Percentiles rank a stretch among this genome's conserved stretches.
Evolutionary conservation across 1,140 invertebrate species (phyloP).

Genomic region (Drosophila auraria): DNA sequence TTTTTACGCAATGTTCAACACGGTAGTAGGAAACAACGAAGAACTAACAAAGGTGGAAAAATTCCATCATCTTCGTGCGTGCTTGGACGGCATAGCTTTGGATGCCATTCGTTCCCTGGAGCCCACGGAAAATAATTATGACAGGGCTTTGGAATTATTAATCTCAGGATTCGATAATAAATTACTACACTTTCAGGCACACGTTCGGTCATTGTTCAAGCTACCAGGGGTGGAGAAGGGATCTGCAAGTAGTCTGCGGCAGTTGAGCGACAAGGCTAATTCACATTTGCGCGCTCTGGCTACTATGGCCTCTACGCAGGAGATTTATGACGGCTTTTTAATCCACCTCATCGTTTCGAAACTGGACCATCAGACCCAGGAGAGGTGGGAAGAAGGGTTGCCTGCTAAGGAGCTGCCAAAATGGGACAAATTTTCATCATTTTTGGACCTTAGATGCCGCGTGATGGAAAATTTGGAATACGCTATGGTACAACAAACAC

Average conservation of each 20-base stretch:
- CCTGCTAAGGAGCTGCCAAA: too few relatives aligned
- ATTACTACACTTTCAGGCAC: background rate
- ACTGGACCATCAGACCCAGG: too few relatives aligned
- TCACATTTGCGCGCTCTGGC: background rate
- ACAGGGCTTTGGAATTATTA: slow-evolving; percentile 1
- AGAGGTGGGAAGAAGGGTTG: too few relatives aligned
- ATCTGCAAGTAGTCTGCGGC: background rate
- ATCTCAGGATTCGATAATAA: background rate
- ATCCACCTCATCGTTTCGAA: slow-evolving; percentile 1
- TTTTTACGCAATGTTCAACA: too few relatives aligned
- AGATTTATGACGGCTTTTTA: background rate
- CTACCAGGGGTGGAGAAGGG: background rate
- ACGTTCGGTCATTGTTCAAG: slow-evolving; percentile 1
- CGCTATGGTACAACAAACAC: background rate
- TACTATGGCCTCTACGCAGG: background rate
- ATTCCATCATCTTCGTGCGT: too few relatives aligned
- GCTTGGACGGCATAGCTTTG: too few relatives aligned
- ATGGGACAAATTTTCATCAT: background rate
- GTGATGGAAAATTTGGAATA: background rate
- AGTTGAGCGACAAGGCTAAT: background rate
- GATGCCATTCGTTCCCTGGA: too few relatives aligned
- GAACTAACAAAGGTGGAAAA: too few relatives aligned
- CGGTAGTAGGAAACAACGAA: too few relatives aligned
- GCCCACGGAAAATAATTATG: too few relatives aligned
- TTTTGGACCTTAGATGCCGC: background rate